A percentile compares a stretch with the other conserved stretches of the same genome.
Conservation (phyloP, 2,888 invertebrate species). For the Oegoconia quadripuncta region DNA sequence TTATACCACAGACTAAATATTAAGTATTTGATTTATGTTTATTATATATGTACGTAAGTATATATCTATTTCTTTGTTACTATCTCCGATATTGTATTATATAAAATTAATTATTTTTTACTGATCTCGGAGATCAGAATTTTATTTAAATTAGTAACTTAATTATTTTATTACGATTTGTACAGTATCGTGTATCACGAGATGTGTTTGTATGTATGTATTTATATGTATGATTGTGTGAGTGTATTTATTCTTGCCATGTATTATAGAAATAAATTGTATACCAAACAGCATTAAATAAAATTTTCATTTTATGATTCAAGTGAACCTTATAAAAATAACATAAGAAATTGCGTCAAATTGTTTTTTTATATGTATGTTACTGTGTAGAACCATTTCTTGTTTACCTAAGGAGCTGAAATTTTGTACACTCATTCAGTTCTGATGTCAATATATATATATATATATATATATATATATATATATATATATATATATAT, state of each 20-base stretch:
- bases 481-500: no score
- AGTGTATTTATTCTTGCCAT: slow-evolving; percentile 10
- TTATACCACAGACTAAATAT: not conserved
- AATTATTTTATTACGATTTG: slow-evolving; percentile 26
- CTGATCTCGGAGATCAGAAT: slow-evolving; percentile 15
- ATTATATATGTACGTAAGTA: slow-evolving; percentile 9
- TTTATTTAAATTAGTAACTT: slow-evolving; percentile 15
- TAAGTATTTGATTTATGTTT: not conserved
- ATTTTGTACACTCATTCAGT: no score
- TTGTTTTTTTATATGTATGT: no score
- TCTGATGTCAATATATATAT: no score
- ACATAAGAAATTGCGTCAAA: no score
- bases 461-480: no score
- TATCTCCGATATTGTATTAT: slow-evolving; percentile 2
- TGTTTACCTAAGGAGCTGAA: no score
- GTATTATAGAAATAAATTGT: slow-evolving; percentile 6
- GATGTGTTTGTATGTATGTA: slow-evolving; percentile 28
- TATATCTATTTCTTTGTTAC: not conserved
- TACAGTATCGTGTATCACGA: slow-evolving; percentile 47
- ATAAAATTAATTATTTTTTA: slow-evolving; percentile 9
- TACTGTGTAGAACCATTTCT: no score
- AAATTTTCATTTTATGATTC: no score
- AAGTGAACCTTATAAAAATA: no score
- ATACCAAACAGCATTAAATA: slow-evolving; percentile 12
- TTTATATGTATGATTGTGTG: slow-evolving; percentile 34